phyloP scores from a whole-genome alignment of 2,888 invertebrate genomes.

The Dexiosoma caninum region DNA sequence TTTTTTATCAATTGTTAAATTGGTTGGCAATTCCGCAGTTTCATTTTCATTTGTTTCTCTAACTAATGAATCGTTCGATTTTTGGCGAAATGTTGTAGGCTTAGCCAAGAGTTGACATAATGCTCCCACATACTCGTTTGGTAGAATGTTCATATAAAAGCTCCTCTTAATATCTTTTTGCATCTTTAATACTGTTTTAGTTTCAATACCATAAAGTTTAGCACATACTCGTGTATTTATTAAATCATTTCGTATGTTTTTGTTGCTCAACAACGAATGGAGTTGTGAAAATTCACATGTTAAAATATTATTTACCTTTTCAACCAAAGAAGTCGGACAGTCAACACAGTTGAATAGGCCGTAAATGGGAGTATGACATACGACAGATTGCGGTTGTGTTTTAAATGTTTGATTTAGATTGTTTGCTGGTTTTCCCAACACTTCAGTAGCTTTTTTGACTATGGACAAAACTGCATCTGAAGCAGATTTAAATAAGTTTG shows the following conservation, averaged over 20 bases:
- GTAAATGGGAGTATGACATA: constrained; percentile 84
- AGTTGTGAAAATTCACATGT: constrained; percentile 84
- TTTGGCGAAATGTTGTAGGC: constrained; percentile 27
- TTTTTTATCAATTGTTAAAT: constrained; percentile 70
- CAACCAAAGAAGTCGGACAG: constrained; percentile 85
- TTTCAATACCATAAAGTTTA: constrained; percentile 81
- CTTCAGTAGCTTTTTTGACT: constrained; percentile 93
- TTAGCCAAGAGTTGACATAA: constrained; percentile 84
- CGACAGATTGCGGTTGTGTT: constrained; percentile 62
- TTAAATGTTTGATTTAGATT: constrained; percentile 81
- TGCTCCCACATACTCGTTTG: constrained; percentile 85
- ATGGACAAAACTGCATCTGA: constrained; percentile 94
- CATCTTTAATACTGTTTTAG: constrained; percentile 69
- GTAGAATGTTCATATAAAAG: constrained; percentile 82
- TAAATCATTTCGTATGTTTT: constrained; percentile 82
- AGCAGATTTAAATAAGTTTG: constrained; percentile 90
- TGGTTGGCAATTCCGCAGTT: constrained; percentile 66
- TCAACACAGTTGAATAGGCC: constrained; percentile 86
- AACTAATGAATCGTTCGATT: constrained; percentile 10
- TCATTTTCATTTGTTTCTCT: constrained; percentile 45
- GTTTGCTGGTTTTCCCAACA: constrained; percentile 83
- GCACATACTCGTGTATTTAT: constrained; percentile 81
- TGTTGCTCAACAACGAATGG: constrained; percentile 81
- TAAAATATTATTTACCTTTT: constrained; percentile 85
- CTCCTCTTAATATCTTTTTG: constrained; percentile 72